phyloP scores from a whole-genome alignment of 2,113 vertebrate species.

The Proteles cristata region DNA sequence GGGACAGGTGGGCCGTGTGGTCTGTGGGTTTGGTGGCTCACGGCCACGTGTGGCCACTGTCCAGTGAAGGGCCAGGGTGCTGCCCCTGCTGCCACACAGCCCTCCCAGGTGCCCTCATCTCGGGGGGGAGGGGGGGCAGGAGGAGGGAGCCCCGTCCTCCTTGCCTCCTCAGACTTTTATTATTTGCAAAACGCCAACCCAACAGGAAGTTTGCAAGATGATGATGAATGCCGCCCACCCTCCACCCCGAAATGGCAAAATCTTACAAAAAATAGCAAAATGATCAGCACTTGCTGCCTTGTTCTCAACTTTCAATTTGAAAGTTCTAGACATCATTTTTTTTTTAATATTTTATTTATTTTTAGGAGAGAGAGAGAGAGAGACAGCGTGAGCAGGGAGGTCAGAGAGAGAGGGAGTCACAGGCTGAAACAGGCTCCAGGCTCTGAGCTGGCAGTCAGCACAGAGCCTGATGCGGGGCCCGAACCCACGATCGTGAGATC shows the following conservation, averaged over 20 bases:
- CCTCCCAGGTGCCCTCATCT: rapidly evolving
- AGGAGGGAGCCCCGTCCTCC: not conserved
- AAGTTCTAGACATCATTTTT: too few species aligned
- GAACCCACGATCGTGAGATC: too few species aligned
- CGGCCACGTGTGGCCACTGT: rapidly evolving
- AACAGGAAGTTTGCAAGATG: not conserved
- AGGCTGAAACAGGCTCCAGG: too few species aligned
- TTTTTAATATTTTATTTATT: too few species aligned
- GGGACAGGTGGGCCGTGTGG: rapidly evolving
- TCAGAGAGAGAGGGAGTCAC: too few species aligned
- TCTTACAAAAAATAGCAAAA: not conserved
- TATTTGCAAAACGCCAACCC: not conserved
- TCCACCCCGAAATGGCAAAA: not conserved
- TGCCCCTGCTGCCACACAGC: rapidly evolving
- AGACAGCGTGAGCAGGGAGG: too few species aligned
- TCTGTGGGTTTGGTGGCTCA: not conserved
- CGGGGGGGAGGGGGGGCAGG: rapidly evolving
- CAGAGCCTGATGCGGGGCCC: too few species aligned
- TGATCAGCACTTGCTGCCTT: rapidly evolving
- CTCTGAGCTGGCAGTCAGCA: too few species aligned
- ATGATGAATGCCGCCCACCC: rapidly evolving
- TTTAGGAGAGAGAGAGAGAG: too few species aligned
- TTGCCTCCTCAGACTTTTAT: not conserved
- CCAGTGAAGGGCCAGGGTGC: rapidly evolving
- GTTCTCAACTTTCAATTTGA: rapidly evolving